phyloP scores from a whole-genome alignment of 2,888 invertebrate species.

The Imbricaverruca yamaguchii region DNA sequence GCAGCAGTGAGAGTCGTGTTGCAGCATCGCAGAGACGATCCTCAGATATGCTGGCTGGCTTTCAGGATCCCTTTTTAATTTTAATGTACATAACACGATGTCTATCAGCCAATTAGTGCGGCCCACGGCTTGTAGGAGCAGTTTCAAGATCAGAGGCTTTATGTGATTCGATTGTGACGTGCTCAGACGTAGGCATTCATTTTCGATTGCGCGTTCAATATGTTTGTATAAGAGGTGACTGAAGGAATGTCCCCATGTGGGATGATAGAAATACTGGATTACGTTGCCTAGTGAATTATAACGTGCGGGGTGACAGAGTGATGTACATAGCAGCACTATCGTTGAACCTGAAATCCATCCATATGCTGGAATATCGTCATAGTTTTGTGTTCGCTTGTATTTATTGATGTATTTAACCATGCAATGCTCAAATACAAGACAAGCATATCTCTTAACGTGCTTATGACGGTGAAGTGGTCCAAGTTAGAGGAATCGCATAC shows the following conservation, averaged over 20 bases:
- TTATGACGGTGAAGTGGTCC: not conserved
- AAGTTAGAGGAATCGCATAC: too few species aligned
- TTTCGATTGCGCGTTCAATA: not conserved
- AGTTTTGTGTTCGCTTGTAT: not conserved
- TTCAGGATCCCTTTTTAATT: not conserved
- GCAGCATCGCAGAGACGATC: not conserved
- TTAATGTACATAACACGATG: not conserved
- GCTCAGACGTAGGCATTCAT: not conserved
- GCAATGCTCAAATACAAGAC: not conserved
- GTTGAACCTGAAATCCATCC: not conserved
- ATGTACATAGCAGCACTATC: not conserved
- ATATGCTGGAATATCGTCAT: not conserved
- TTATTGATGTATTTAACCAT: conserved; percentile 3
- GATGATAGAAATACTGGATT: not conserved
- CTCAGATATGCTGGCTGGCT: not conserved
- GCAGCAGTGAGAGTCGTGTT: not conserved
- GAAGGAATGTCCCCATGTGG: not conserved
- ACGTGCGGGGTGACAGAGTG: not conserved
- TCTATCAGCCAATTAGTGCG: too few species aligned
- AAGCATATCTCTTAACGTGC: not conserved
- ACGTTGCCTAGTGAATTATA: not conserved
- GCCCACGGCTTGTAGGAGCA: too few species aligned
- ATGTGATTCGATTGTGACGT: not conserved
- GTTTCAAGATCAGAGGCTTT: not conserved
- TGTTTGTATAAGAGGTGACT: not conserved